Percentiles rank a stretch among this genome's conserved stretches.
These are phyloP conservation scores for Amphipyra tragopoginis DNA, from an alignment of 2,888 invertebrate genomes.

Conservation along the genomic window DNA sequence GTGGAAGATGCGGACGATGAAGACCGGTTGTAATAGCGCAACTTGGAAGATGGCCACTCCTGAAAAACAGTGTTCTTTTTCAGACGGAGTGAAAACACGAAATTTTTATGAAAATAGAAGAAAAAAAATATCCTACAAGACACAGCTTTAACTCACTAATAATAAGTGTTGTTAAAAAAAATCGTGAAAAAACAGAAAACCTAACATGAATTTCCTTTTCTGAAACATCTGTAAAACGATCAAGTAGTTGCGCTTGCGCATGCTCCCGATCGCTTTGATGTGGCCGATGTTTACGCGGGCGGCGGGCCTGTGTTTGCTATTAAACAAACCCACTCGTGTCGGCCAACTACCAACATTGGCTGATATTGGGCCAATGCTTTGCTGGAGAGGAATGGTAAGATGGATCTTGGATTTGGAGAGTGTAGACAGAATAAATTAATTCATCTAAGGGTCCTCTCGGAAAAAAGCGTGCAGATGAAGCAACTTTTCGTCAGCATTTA, in stretches of 20 bases:
- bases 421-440: too few relatives aligned
- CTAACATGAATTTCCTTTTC: constrained; percentile 4
- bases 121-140: too few relatives aligned
- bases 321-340: constrained; percentile 78
- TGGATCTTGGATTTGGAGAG: constrained; percentile 15
- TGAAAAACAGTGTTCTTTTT: too few relatives aligned
- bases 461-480: too few relatives aligned
- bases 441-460: too few relatives aligned
- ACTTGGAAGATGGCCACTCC: too few relatives aligned
- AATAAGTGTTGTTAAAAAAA: not conserved
- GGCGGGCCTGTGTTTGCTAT: constrained; percentile 80
- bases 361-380: constrained; percentile 44
- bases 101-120: too few relatives aligned
- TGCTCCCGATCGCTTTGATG: constrained; percentile 77
- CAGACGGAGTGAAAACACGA: too few relatives aligned
- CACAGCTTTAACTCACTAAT: too few relatives aligned
- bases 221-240: constrained; percentile 55
- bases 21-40: too few relatives aligned
- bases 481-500: too few relatives aligned
- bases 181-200: not conserved
- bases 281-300: constrained; percentile 83
- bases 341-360: constrained; percentile 63
- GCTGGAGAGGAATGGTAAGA: constrained; percentile 9
- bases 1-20: too few relatives aligned
- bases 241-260: constrained; percentile 61